These are phyloP conservation scores for Betta splendens DNA, from an alignment of 2,797 vertebrate species.

Conservation along the genomic window DNA sequence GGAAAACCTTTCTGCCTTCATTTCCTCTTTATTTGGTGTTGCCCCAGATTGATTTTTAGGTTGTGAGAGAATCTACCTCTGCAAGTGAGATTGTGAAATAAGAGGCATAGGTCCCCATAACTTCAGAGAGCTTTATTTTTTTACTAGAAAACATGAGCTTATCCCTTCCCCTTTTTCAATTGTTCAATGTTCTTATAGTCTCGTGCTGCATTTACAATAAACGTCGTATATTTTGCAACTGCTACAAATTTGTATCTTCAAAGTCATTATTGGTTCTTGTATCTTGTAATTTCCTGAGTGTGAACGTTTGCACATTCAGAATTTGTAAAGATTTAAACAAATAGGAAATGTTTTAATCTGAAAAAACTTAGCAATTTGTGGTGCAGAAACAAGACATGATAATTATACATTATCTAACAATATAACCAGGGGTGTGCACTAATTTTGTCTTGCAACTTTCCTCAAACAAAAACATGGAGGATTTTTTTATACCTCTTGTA, in stretches of 20 bases:
- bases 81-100: conserved; percentile 91
- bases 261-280: background rate
- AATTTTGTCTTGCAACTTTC: background rate
- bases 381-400: conserved; percentile 52
- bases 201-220: conserved; percentile 95
- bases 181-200: conserved; percentile 86
- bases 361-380: conserved; percentile 78
- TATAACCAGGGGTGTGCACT: conserved; percentile 24
- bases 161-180: conserved; percentile 76
- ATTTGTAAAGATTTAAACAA: background rate
- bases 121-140: conserved; percentile 83
- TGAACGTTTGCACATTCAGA: background rate
- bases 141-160: conserved; percentile 73
- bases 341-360: conserved; percentile 38
- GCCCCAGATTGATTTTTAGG: conserved; percentile 91
- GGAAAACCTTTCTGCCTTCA: conserved; percentile 1
- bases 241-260: conserved; percentile 8
- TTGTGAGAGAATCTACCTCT: conserved; percentile 97
- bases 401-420: conserved; percentile 41
- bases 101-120: conserved; percentile 82
- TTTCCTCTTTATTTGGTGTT: conserved; percentile 71
- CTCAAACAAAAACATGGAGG: conserved; percentile 15
- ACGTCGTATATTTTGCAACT: conserved; percentile 89
- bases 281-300: conserved; percentile 8
- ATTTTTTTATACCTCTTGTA: conserved; percentile 29